Percentiles rank a stretch among this genome's conserved stretches.
Conservation (phyloP, 2,113 vertebrate genomes). For the Pampusana beccarii region DNA sequence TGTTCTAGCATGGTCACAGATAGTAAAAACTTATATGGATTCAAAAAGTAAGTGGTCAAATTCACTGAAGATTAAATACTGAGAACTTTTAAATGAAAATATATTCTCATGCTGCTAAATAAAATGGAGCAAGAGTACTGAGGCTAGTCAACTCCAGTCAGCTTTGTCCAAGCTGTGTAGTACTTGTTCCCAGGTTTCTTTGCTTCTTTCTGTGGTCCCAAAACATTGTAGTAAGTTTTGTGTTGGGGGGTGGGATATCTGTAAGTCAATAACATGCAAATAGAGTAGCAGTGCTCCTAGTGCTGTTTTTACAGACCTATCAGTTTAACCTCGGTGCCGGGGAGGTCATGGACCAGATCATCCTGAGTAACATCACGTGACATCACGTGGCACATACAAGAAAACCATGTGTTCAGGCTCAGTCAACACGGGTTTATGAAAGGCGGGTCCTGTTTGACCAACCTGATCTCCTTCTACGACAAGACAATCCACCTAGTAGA, state of each 20-base stretch:
- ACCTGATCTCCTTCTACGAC: too few species aligned
- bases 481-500: too few species aligned
- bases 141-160: not conserved
- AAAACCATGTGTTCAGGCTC: too few species aligned
- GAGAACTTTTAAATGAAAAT: not conserved
- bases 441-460: too few species aligned
- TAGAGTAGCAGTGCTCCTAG: too few species aligned
- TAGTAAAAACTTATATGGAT: not conserved
- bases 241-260: rapidly evolving
- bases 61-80: not conserved
- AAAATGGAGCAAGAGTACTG: not conserved
- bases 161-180: not conserved
- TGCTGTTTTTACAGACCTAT: too few species aligned
- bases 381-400: too few species aligned
- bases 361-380: too few species aligned
- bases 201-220: not conserved
- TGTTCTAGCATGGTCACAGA: not conserved
- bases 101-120: not conserved
- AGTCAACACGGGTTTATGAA: too few species aligned
- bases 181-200: not conserved
- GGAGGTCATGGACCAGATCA: too few species aligned
- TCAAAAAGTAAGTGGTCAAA: not conserved
- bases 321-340: too few species aligned
- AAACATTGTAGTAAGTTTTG: not conserved
- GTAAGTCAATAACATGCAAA: not conserved